Evolutionary conservation across 2,888 invertebrate genomes (phyloP).

Genomic region (Drosophila ustulata): DNA sequence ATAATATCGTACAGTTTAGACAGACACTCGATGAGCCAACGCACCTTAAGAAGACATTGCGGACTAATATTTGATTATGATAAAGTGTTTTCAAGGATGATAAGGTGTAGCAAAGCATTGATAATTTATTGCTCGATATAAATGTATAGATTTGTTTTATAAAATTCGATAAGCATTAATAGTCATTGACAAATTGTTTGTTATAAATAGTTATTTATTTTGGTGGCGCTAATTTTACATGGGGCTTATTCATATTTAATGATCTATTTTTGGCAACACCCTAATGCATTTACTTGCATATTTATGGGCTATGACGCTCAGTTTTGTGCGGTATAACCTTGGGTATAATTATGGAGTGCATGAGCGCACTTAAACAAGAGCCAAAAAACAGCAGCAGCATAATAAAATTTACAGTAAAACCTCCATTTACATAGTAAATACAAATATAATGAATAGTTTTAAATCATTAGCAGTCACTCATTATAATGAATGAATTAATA

Average conservation of each 20-base stretch:
- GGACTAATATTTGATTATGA: constrained; percentile 22
- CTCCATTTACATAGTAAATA: neutral
- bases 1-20: constrained; percentile 6
- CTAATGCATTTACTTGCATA: constrained; percentile 23
- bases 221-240: constrained; percentile 1
- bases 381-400: too few species aligned
- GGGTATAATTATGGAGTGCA: constrained; percentile 34
- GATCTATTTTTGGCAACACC: constrained; percentile 17
- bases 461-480: neutral
- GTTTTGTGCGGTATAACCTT: constrained; percentile 33
- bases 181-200: neutral
- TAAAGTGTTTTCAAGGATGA: neutral
- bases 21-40: constrained; percentile 27
- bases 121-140: neutral
- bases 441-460: neutral
- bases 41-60: constrained; percentile 4
- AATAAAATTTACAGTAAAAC: neutral
- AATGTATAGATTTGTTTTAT: neutral
- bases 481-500: neutral
- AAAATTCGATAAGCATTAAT: neutral
- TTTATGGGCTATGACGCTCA: constrained; percentile 13
- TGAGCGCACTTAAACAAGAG: too few species aligned
- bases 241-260: constrained; percentile 2
- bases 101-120: neutral
- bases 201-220: constrained; percentile 5